Conservation (phyloP, 2,113 vertebrate genomes). For the Aphyosemion australe region DNA sequence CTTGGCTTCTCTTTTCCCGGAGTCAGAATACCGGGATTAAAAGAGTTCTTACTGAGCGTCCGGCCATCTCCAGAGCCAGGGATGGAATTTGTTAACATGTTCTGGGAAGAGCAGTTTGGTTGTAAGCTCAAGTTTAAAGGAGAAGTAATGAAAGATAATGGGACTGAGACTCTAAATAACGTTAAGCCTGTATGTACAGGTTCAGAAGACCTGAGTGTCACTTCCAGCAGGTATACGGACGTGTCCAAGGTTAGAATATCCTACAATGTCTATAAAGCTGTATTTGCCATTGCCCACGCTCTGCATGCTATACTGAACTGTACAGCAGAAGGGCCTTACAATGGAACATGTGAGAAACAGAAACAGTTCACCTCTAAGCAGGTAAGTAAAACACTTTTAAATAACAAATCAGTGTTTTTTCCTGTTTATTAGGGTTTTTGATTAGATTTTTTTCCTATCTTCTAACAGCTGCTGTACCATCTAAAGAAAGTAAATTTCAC, state of each 20-base stretch:
- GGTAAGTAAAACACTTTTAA: slow-evolving; percentile 35
- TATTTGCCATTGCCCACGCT: slow-evolving; percentile 74
- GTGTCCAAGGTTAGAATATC: slow-evolving; percentile 73
- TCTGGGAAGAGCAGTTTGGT: slow-evolving; percentile 79
- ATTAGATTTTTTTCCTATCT: not conserved
- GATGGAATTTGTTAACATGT: slow-evolving; percentile 72
- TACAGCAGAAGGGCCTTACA: slow-evolving; percentile 18
- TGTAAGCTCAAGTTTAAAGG: slow-evolving; percentile 61
- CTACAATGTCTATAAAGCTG: slow-evolving; percentile 80
- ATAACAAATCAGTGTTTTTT: not conserved
- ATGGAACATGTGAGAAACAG: slow-evolving; percentile 42
- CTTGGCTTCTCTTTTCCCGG: slow-evolving; percentile 75
- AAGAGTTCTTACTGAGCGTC: slow-evolving; percentile 72
- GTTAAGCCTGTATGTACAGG: slow-evolving; percentile 65
- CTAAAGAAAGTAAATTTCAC: slow-evolving; percentile 77
- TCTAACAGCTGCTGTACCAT: slow-evolving; percentile 70
- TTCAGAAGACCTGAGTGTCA: slow-evolving; percentile 65
- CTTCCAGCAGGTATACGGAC: slow-evolving; percentile 71
- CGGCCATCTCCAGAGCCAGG: slow-evolving; percentile 63
- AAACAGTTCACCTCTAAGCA: slow-evolving; percentile 63
- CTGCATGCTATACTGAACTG: slow-evolving; percentile 70
- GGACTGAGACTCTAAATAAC: not conserved
- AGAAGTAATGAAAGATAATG: not conserved
- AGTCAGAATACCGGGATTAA: slow-evolving; percentile 67
- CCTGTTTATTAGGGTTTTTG: not conserved